Conservation (phyloP, 2,797 vertebrate species). For the Tangara arthus region DNA sequence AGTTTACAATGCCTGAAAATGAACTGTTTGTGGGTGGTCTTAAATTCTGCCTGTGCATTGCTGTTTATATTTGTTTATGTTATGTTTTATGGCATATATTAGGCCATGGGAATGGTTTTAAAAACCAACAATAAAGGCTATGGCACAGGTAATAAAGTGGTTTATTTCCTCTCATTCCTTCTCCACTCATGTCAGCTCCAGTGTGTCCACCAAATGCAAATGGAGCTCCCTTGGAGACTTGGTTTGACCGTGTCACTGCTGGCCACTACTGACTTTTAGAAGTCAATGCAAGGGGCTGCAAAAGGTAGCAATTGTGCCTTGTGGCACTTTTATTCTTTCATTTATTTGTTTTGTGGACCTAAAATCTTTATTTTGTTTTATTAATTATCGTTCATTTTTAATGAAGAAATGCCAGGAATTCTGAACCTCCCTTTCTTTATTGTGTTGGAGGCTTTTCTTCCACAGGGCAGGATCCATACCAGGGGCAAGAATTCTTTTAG, state of each 20-base stretch:
- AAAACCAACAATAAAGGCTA: not conserved
- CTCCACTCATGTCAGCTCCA: not conserved
- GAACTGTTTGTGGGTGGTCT: constrained; percentile 21
- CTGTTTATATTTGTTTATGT: constrained; percentile 30
- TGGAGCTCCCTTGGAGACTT: not conserved
- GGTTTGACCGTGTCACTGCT: not conserved
- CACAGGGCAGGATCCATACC: not conserved
- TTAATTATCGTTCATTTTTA: not conserved
- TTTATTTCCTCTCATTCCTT: constrained; percentile 10
- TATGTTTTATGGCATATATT: constrained; percentile 20
- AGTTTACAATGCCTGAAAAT: constrained; percentile 33
- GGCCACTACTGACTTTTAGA: not conserved
- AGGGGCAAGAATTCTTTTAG: not conserved
- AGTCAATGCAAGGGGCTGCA: not conserved
- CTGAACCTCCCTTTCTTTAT: not conserved
- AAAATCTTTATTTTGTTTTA: not conserved
- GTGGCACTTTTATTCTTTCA: not conserved
- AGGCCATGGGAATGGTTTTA: constrained; percentile 7
- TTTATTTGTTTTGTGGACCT: not conserved
- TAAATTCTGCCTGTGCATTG: constrained; percentile 26
- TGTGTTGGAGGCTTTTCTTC: not conserved
- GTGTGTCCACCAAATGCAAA: not conserved
- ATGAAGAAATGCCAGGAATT: not conserved
- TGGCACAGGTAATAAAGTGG: constrained; percentile 7
- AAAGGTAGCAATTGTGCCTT: not conserved